phyloP scores from a whole-genome alignment of 2,888 invertebrate species.

The Schizotus pectinicornis region DNA sequence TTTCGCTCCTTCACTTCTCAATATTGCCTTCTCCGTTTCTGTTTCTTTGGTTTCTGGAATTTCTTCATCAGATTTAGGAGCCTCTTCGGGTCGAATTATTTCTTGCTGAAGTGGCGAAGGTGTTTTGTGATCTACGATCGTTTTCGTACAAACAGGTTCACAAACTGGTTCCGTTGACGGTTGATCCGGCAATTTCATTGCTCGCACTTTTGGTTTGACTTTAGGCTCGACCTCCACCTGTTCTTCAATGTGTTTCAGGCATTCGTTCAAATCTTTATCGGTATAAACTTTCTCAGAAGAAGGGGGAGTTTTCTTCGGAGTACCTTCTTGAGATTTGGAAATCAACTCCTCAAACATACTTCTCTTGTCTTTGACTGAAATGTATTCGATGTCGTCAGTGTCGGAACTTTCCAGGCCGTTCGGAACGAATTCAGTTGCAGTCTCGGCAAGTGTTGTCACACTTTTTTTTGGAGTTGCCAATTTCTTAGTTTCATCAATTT shows the following conservation, averaged over 20 bases:
- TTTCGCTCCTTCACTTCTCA: conserved; percentile 3
- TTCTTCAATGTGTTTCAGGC: conserved; percentile 39
- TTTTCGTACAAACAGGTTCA: conserved; percentile 50
- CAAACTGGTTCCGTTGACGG: conserved; percentile 9
- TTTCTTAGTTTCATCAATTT: conserved; percentile 5
- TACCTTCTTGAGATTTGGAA: conserved; percentile 51
- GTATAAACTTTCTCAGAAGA: conserved; percentile 26
- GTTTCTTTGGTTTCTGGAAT: conserved; percentile 1
- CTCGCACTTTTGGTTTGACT: conserved; percentile 3
- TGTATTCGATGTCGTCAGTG: conserved; percentile 35
- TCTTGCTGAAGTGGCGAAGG: conserved; percentile 25
- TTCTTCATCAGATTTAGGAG: neutral
- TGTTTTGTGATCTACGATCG: conserved; percentile 41
- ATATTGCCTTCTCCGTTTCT: neutral
- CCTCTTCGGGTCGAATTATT: neutral
- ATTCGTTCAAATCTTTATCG: conserved; percentile 38
- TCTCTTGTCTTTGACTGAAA: conserved; percentile 53
- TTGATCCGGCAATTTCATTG: neutral
- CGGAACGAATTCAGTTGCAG: conserved; percentile 5
- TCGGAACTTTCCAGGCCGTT: conserved; percentile 11
- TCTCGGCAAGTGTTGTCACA: neutral
- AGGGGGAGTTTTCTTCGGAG: conserved; percentile 46
- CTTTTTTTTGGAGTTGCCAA: conserved; percentile 2
- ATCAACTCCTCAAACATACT: conserved; percentile 55
- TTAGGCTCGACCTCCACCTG: conserved; percentile 32